A percentile compares a stretch with the other conserved stretches of the same genome.
Conservation (phyloP, 2,888 invertebrate genomes). For the Agrochola lota region DNA sequence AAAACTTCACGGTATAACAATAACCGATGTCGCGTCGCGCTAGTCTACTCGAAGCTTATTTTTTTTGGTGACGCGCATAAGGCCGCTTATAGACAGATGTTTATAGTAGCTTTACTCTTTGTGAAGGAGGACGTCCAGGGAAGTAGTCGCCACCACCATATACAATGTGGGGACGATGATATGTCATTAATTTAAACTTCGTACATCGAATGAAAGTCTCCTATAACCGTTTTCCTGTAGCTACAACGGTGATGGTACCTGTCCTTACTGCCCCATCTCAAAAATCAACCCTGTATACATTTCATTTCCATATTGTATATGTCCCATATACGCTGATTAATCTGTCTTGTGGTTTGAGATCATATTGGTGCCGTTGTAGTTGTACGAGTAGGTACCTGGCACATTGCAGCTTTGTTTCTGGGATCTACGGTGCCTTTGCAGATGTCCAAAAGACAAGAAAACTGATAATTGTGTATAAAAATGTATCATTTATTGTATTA, state of each 20-base stretch:
- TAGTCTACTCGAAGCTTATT: too few relatives aligned
- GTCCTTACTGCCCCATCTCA: too few relatives aligned
- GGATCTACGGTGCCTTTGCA: neutral
- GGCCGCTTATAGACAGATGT: neutral
- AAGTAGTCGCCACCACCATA: neutral
- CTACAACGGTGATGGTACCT: too few relatives aligned
- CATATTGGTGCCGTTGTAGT: neutral
- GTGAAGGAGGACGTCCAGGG: neutral
- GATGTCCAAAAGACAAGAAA: neutral
- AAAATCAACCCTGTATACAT: too few relatives aligned
- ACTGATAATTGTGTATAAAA: constrained; percentile 20
- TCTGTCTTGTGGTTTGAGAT: neutral
- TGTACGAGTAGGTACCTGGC: too few relatives aligned
- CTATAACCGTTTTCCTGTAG: too few relatives aligned
- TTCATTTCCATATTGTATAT: too few relatives aligned
- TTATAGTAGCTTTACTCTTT: neutral
- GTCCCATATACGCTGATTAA: too few relatives aligned
- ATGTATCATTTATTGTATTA: constrained; percentile 31
- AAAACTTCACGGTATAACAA: too few relatives aligned
- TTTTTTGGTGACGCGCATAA: too few relatives aligned
- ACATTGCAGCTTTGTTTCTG: neutral
- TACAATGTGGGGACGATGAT: neutral
- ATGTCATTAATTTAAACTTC: neutral
- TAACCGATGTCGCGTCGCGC: too few relatives aligned
- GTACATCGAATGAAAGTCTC: neutral